Evolutionary conservation across 2,113 vertebrate species (phyloP), one percentile per base, ranked within the genome.

Genomic region (Neolamprologus falcicula): DNA sequence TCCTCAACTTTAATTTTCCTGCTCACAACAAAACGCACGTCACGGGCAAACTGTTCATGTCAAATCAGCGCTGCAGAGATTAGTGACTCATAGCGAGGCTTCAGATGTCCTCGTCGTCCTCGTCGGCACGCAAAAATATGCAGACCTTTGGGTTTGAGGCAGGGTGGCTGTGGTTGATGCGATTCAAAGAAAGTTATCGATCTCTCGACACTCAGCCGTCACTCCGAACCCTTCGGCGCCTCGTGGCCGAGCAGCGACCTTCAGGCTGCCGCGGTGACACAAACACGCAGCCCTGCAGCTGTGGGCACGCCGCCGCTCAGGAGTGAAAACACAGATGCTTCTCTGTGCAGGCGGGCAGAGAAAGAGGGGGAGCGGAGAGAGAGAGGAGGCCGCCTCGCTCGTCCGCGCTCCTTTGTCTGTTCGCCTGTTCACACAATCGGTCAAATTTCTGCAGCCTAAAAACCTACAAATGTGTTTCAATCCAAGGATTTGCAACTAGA

Each of bases 381-480:
- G 42, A 26, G n/a, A 76, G 71, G 59, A 63, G 28, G 31, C 82
- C 82, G 86, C 55, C 54, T 88, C 89, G 89, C 81, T 59, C 21
- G 2, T 81, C 33, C 28, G 2, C 24, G 71, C 83, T 82, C 76
- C 81, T 89, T 92, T 86, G 89, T 84, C 87, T 88, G 76, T 83
- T 80, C 19, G 40, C 71, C 42, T 19, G 79, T 88, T 90, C 2
- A 7, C 88, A 76, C 92, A 89, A 80, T 6, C 73, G 89, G 82
- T 89, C 66, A 4, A 1, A 84, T 85, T 71, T 84, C 19, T 88
- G 37, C 50, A 11, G 45, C 42, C 24, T 52, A 2, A 31, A 50
- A 78, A 0, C 5, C 35, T 28, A 2, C 45, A n/a, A 16, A 17
- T 33, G 71, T 53, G 45, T 47, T 87, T 84, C 73, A 42, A 82